These are phyloP conservation scores for Takifugu flavidus DNA, from an alignment of 2,113 vertebrate genomes.

Conservation along the genomic window DNA sequence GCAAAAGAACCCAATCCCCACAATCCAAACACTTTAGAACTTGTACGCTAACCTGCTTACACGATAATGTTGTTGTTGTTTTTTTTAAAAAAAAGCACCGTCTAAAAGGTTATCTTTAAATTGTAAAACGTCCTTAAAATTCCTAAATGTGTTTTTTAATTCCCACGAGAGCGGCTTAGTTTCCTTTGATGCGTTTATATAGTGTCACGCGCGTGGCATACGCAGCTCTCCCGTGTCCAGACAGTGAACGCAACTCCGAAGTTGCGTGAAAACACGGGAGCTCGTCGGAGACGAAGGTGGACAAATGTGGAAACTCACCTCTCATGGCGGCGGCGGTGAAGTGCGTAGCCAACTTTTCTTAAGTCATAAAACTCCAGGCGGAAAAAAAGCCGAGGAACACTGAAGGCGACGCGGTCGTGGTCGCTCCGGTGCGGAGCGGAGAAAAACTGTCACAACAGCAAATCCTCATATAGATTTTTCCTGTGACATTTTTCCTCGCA, in stretches of 20 bases:
- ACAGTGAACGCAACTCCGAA: slow-evolving; percentile 1
- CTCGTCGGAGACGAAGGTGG: not conserved
- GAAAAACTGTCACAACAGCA: slow-evolving; percentile 46
- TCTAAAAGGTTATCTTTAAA: not conserved
- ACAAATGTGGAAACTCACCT: slow-evolving; percentile 64
- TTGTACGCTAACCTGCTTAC: not conserved
- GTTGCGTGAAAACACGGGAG: slow-evolving; percentile 5
- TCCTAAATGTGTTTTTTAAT: not conserved
- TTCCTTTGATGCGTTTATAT: no score
- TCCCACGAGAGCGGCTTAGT: not conserved
- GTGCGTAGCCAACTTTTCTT: slow-evolving; percentile 35
- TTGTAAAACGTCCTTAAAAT: not conserved
- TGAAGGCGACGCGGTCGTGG: slow-evolving; percentile 18
- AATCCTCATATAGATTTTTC: slow-evolving; percentile 59
- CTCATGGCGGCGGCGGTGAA: slow-evolving; percentile 64
- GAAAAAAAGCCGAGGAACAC: slow-evolving; percentile 27
- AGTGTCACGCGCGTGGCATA: not conserved
- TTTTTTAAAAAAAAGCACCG: no score
- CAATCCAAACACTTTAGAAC: not conserved
- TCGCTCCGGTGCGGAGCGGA: slow-evolving; percentile 59
- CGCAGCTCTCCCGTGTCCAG: slow-evolving; percentile 2
- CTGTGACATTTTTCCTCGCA: not conserved
- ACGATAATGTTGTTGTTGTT: not conserved
- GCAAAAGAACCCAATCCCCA: not conserved
- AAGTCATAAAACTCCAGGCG: slow-evolving; percentile 60